These are phyloP conservation scores for Falco cherrug DNA, from an alignment of 2,797 vertebrate genomes.

Conservation along the genomic window DNA sequence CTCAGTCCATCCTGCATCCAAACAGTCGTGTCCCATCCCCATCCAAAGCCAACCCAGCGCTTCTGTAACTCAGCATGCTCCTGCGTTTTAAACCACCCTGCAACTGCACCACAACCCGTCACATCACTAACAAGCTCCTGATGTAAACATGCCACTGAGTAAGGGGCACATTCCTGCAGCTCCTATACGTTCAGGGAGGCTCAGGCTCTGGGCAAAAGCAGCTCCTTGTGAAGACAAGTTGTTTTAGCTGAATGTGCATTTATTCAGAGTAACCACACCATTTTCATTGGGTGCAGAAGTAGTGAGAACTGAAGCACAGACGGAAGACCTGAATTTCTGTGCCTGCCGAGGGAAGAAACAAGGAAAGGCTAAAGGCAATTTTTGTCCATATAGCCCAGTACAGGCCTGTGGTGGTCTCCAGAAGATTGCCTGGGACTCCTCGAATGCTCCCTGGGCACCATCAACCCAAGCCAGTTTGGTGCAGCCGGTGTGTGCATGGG, in stretches of 20 bases:
- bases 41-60: background rate
- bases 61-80: background rate
- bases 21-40: background rate
- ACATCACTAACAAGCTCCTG: background rate
- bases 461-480: background rate
- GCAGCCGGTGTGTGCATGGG: fast-evolving
- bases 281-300: background rate
- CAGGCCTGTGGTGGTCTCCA: background rate
- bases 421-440: background rate
- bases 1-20: background rate
- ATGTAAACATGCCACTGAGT: background rate
- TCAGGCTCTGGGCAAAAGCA: background rate
- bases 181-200: fast-evolving
- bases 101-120: background rate
- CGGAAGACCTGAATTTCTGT: background rate
- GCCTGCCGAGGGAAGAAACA: background rate
- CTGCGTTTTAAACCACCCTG: fast-evolving
- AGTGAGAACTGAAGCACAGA: background rate
- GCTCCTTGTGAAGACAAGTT: background rate
- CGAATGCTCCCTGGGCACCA: background rate
- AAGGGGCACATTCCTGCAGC: background rate
- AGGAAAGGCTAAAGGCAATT: background rate
- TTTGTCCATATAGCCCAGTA: background rate
- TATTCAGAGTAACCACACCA: background rate
- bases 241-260: background rate